These are phyloP conservation scores for Cyprinus carpio DNA, from an alignment of 2,113 vertebrate species.

Conservation along the genomic window DNA sequence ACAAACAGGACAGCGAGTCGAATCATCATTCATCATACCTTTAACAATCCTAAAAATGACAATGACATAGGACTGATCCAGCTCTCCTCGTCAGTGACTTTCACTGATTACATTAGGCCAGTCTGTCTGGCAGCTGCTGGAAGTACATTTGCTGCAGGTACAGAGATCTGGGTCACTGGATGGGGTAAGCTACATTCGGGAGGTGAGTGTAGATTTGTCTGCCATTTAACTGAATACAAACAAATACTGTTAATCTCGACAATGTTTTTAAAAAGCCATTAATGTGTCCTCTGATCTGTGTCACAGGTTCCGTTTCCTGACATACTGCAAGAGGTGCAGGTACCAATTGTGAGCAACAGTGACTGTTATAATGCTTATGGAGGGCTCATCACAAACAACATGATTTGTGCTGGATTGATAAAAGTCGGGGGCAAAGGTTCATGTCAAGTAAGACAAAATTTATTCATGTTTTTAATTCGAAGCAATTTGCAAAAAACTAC, in stretches of 20 bases:
- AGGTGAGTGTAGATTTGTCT: slow-evolving; percentile 57
- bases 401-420: slow-evolving; percentile 51
- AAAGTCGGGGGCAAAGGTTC: slow-evolving; percentile 67
- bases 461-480: no score
- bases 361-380: slow-evolving; percentile 53
- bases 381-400: slow-evolving; percentile 53
- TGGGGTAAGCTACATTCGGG: slow-evolving; percentile 66
- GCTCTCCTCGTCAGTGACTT: no score
- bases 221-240: no score
- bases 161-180: slow-evolving; percentile 76
- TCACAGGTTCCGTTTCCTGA: slow-evolving; percentile 54
- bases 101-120: no score
- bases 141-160: slow-evolving; percentile 56
- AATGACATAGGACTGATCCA: no score
- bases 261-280: not conserved
- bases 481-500: no score
- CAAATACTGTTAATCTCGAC: not conserved
- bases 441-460: slow-evolving; percentile 51
- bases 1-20: no score
- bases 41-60: no score
- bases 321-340: slow-evolving; percentile 67
- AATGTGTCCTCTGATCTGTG: not conserved
- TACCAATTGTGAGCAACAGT: slow-evolving; percentile 55
- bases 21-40: no score
- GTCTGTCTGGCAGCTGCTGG: no score